Percentiles rank a stretch among this genome's conserved stretches.
Conservation (phyloP, 2,113 vertebrate genomes). For the Zapus hudsonius region DNA sequence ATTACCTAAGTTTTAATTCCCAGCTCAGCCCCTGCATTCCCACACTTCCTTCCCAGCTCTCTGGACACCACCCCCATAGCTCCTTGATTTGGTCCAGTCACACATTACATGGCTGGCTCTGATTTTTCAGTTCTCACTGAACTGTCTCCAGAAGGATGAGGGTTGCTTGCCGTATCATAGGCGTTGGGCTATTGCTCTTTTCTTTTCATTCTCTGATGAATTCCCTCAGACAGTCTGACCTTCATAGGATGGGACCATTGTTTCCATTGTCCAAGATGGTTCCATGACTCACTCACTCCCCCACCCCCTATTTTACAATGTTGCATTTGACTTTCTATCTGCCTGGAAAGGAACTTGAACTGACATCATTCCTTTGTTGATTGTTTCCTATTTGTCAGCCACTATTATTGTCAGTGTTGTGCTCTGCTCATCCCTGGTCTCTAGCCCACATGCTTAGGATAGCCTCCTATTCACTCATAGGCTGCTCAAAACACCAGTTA, state of each 20-base stretch:
- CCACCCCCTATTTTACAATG: not conserved
- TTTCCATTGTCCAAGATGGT: not conserved
- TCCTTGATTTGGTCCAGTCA: not conserved
- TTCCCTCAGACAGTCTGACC: not conserved
- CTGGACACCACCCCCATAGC: not conserved
- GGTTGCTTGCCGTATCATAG: not conserved
- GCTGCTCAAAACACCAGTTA: not conserved
- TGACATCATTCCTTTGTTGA: not conserved
- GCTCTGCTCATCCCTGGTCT: not conserved
- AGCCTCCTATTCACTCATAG: not conserved
- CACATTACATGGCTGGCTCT: not conserved
- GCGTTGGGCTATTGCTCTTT: not conserved
- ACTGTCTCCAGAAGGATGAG: not conserved
- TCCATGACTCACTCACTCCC: not conserved
- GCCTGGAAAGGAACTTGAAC: constrained; percentile 10
- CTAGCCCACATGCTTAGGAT: not conserved
- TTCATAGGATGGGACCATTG: not conserved
- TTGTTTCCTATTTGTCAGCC: not conserved
- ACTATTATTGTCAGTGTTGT: not conserved
- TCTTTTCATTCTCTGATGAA: constrained; percentile 35
- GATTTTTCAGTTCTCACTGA: not conserved
- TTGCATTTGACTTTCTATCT: constrained; percentile 7
- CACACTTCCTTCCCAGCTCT: not conserved
- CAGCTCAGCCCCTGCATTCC: too few species aligned
- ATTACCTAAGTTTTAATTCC: too few species aligned